phyloP scores from a whole-genome alignment of 2,113 vertebrate genomes.

The Odocoileus virginianus region DNA sequence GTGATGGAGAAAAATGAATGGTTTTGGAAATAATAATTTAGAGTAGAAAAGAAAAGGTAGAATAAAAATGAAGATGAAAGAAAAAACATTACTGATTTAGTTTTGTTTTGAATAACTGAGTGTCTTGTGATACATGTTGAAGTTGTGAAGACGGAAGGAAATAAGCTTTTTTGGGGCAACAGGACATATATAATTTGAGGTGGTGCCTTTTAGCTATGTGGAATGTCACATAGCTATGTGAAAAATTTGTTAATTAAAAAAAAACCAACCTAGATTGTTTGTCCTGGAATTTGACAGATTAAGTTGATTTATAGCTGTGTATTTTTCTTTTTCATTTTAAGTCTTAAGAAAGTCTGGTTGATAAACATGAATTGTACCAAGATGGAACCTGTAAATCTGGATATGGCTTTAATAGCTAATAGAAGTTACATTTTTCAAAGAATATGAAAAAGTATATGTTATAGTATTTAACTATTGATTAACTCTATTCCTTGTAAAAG shows the following conservation, averaged over 20 bases:
- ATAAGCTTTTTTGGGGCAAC: neutral
- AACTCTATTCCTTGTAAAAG: neutral
- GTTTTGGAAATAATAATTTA: neutral
- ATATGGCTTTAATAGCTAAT: conserved; percentile 11
- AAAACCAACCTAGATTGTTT: neutral
- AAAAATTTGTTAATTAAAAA: neutral
- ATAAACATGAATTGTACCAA: conserved; percentile 9
- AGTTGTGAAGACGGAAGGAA: neutral
- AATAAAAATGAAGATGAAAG: neutral
- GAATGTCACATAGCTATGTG: neutral
- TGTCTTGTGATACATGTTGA: neutral
- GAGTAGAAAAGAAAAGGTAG: neutral
- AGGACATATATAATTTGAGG: conserved; percentile 11
- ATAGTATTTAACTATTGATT: neutral
- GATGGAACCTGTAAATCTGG: neutral
- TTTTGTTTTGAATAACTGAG: neutral
- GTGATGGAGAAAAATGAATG: neutral
- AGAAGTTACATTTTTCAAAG: neutral
- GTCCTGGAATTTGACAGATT: neutral
- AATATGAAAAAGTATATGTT: conserved; percentile 43
- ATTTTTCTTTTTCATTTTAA: conserved; percentile 38
- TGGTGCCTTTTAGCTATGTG: neutral
- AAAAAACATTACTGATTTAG: neutral
- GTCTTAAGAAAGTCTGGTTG: neutral
- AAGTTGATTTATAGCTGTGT: neutral